These are phyloP conservation scores for Maconellicoccus hirsutus DNA, from an alignment of 1,140 invertebrate genomes.

Conservation along the genomic window DNA sequence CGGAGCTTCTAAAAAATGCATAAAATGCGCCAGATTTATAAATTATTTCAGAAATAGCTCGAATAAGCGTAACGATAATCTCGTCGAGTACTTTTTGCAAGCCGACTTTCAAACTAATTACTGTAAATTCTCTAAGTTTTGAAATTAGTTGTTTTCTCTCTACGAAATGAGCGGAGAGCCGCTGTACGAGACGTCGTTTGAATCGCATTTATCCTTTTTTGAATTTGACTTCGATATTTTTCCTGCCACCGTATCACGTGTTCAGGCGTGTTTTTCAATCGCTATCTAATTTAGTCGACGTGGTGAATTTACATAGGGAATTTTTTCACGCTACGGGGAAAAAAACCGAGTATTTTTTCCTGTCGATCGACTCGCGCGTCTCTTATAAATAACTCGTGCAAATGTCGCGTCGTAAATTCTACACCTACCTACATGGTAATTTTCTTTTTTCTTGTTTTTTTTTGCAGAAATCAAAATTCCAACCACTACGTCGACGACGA, in stretches of 20 bases:
- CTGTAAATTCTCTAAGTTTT: not conserved
- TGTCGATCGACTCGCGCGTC: too few species aligned
- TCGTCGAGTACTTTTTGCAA: not conserved
- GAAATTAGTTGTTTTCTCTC: not conserved
- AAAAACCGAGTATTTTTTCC: not conserved
- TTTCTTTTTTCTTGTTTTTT: not conserved
- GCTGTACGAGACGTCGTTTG: too few species aligned
- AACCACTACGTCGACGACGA: conserved; percentile 3
- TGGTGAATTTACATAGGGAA: not conserved
- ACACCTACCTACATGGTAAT: not conserved
- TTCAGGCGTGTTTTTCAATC: not conserved
- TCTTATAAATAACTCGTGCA: not conserved
- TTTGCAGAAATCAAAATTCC: conserved; percentile 15
- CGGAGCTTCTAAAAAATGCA: not conserved
- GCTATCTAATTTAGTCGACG: conserved; percentile 6
- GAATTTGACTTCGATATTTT: too few species aligned
- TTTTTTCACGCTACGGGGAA: not conserved
- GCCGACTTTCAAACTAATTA: not conserved
- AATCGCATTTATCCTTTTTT: too few species aligned
- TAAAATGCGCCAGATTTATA: not conserved
- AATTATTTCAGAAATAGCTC: not conserved
- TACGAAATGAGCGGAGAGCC: too few species aligned
- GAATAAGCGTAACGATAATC: not conserved
- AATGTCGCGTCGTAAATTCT: too few species aligned
- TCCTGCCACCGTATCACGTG: too few species aligned